A percentile compares a stretch with the other conserved stretches of the same genome.
These are phyloP conservation scores for Actinostola sp. DNA, from an alignment of 92 coral and sea anemone species.

Conservation along the genomic window DNA sequence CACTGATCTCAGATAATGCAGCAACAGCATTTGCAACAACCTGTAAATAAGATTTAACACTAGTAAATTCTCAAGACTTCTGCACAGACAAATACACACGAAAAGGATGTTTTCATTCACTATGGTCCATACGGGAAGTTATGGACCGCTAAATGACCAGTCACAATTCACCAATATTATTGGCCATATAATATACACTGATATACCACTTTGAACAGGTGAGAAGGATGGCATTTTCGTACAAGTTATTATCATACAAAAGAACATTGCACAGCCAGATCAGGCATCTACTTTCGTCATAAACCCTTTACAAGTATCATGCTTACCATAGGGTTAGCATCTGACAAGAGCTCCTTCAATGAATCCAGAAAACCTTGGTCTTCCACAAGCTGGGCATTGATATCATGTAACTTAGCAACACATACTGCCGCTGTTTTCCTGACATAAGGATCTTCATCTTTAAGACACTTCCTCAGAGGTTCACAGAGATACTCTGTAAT, in stretches of 20 bases:
- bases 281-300: no score
- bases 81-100: no score
- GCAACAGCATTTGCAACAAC: constrained; percentile 99
- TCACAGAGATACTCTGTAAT: constrained; percentile 99
- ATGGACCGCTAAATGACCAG: no score
- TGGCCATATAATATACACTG: no score
- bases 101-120: no score
- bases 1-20: constrained; percentile 92
- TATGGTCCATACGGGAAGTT: no score
- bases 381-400: constrained; percentile 93
- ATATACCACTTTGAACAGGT: no score
- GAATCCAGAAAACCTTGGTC: constrained; percentile 97
- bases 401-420: constrained; percentile 99
- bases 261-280: no score
- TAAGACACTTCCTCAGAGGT: constrained; percentile 94
- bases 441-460: constrained; percentile 99
- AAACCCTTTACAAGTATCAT: no score
- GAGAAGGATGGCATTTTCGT: no score
- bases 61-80: neutral
- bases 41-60: constrained; percentile 30
- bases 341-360: constrained; percentile 88
- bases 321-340: constrained; percentile 98
- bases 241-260: no score
- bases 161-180: no score
- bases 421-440: constrained; percentile 99